Evolutionary conservation across 2,113 vertebrate genomes (phyloP).

Genomic region (Myrmecobius fasciatus): DNA sequence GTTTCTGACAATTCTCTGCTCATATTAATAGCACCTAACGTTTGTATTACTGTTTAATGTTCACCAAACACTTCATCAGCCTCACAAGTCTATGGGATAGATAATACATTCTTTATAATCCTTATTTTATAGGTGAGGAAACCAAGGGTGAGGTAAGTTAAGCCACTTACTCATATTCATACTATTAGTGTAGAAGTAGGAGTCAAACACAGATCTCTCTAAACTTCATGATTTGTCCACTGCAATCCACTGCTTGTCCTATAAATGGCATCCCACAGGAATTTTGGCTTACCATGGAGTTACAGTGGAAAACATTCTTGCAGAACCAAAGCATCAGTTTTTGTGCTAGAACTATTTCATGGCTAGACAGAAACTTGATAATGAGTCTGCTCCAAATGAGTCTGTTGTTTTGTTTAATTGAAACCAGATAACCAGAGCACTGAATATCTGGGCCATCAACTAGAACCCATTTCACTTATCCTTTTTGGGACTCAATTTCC

Average conservation of each 20-base stretch:
- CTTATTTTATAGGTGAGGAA: slow-evolving; percentile 45
- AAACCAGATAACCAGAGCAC: not conserved
- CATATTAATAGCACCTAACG: not conserved
- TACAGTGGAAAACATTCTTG: not conserved
- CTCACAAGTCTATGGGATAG: not conserved
- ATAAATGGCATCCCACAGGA: not conserved
- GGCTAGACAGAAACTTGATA: not conserved
- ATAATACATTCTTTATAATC: slow-evolving; percentile 22
- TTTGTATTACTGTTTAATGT: not conserved
- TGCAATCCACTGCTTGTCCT: not conserved
- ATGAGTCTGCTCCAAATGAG: not conserved
- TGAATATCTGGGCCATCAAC: not conserved
- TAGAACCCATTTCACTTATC: not conserved
- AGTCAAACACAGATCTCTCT: not conserved
- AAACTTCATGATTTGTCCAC: not conserved
- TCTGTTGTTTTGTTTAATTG: not conserved
- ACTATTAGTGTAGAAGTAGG: not conserved
- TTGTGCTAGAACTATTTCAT: not conserved
- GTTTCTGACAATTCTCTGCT: not conserved
- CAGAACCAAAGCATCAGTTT: not conserved
- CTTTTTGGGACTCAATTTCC: not conserved
- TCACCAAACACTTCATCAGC: not conserved
- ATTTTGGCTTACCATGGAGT: not conserved
- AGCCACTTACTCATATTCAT: not conserved
- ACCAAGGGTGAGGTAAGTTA: slow-evolving; percentile 4